phyloP scores from a whole-genome alignment of 2,888 invertebrate species.

The Gibbula magus region DNA sequence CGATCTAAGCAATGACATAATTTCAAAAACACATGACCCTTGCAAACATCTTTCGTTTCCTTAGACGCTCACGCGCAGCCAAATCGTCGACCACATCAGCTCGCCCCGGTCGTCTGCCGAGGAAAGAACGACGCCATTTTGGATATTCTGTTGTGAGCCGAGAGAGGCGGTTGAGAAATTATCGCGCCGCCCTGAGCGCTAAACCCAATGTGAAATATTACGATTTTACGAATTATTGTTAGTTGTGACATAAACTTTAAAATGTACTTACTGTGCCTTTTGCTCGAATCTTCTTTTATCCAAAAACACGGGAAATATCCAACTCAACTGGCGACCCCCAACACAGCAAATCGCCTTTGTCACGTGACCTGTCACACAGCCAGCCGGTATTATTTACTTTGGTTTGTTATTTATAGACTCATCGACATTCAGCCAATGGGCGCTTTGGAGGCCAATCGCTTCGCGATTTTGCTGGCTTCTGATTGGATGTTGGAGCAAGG shows the following conservation, averaged over 20 bases:
- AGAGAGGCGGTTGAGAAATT: neutral
- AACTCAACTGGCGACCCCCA: neutral
- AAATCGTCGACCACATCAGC: conserved; percentile 14
- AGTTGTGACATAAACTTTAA: neutral
- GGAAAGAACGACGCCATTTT: conserved; percentile 21
- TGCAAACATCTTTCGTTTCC: neutral
- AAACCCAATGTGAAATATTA: conserved; percentile 5
- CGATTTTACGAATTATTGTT: conserved; percentile 18
- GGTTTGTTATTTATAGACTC: conserved; percentile 41
- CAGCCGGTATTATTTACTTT: conserved; percentile 51
- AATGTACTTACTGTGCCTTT: conserved; percentile 15
- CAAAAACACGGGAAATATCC: conserved; percentile 17
- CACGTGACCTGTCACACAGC: conserved; percentile 51
- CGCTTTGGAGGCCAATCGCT: neutral
- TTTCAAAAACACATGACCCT: neutral
- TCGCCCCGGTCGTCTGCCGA: conserved; percentile 13
- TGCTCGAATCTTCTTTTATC: neutral
- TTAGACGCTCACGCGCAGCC: neutral
- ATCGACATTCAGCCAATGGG: conserved; percentile 30
- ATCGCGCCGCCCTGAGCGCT: neutral
- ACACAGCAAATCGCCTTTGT: conserved; percentile 31
- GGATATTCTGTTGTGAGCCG: conserved; percentile 25
- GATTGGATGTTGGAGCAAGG: conserved; percentile 6
- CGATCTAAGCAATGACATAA: neutral
- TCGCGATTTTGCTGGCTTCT: neutral